These are phyloP conservation scores for Ptychodera flava DNA, from an alignment of 35 echinoderm and acorn worm genomes.

Conservation along the genomic window DNA sequence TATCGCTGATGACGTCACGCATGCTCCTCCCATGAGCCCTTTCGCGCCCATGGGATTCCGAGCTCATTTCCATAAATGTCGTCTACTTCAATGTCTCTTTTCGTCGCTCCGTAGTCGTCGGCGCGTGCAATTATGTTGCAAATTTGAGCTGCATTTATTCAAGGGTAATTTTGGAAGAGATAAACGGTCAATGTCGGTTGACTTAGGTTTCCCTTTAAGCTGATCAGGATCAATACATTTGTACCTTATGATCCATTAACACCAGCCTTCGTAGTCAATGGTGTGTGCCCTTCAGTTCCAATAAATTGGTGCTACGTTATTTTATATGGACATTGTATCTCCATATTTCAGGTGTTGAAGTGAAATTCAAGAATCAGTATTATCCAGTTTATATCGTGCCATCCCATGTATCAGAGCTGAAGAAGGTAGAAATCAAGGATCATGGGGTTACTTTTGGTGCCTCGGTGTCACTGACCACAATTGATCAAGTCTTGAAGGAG, in stretches of 20 bases:
- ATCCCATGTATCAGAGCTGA: slow-evolving; percentile 47
- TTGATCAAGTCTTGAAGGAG: slow-evolving; percentile 36
- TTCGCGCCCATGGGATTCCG: no score
- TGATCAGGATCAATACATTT: background rate
- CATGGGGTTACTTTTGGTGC: slow-evolving; percentile 41
- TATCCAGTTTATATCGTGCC: slow-evolving; percentile 40
- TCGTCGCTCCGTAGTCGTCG: no score
- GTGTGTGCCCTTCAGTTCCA: background rate
- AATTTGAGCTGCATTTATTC: no score
- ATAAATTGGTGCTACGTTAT: background rate
- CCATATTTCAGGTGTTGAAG: slow-evolving; percentile 47
- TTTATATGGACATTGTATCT: no score
- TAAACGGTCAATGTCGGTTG: no score
- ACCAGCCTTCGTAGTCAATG: background rate
- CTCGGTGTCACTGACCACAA: slow-evolving; percentile 33
- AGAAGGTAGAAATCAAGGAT: background rate
- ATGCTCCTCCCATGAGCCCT: no score
- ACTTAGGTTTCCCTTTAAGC: no score
- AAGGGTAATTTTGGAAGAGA: no score
- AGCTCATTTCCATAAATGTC: no score
- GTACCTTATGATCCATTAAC: background rate
- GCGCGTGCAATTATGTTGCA: no score
- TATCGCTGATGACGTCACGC: no score
- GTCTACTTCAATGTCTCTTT: no score
- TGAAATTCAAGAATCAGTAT: slow-evolving; percentile 48